Conservation (phyloP, 2,797 vertebrate species). For the Hippocampus kuda region DNA sequence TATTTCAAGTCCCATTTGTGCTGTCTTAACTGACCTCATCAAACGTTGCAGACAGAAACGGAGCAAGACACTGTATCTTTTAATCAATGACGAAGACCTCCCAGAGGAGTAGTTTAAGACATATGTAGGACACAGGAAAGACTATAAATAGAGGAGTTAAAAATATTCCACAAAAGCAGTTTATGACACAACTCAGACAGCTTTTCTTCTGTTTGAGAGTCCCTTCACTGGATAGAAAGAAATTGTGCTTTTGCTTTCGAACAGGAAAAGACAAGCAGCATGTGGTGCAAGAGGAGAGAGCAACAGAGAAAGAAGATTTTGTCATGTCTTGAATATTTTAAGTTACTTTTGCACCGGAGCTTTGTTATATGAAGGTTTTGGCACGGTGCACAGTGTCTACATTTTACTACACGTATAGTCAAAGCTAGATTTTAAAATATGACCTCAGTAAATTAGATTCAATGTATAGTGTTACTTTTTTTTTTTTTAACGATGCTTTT, state of each 20-base stretch:
- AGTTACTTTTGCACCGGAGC: background rate
- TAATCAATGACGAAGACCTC: slow-evolving; percentile 48
- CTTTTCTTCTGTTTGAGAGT: slow-evolving; percentile 33
- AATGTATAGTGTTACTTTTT: no score
- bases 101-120: slow-evolving; percentile 44
- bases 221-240: slow-evolving; percentile 23
- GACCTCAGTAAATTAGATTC: no score
- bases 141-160: slow-evolving; percentile 65
- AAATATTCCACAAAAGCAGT: slow-evolving; percentile 53
- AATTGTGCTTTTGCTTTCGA: slow-evolving; percentile 21
- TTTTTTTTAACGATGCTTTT: no score
- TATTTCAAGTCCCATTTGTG: background rate
- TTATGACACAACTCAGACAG: slow-evolving; percentile 39
- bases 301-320: slow-evolving; percentile 12
- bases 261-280: slow-evolving; percentile 19
- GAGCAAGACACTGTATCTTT: slow-evolving; percentile 35
- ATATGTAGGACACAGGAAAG: slow-evolving; percentile 60
- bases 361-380: background rate
- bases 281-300: slow-evolving; percentile 4
- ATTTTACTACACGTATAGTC: background rate
- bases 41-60: slow-evolving; percentile 42
- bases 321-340: background rate
- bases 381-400: background rate
- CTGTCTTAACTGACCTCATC: slow-evolving; percentile 41
- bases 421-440: background rate